Conservation (phyloP, 2,888 invertebrate genomes). For the Tineola bisselliella region DNA sequence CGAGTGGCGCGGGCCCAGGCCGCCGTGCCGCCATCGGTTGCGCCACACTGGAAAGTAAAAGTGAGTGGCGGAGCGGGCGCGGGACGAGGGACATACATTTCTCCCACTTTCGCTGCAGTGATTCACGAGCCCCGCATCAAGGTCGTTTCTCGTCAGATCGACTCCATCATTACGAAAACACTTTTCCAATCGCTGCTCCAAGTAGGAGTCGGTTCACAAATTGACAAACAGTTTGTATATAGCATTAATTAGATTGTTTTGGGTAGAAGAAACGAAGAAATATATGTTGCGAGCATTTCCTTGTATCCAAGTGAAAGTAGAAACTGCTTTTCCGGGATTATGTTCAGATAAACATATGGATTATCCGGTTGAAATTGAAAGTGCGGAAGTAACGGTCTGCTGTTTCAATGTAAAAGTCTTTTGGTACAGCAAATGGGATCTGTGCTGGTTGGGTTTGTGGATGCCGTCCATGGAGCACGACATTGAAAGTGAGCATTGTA, state of each 20-base stretch:
- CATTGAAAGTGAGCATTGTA: constrained; percentile 61
- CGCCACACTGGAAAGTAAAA: constrained; percentile 67
- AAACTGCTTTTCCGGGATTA: no score
- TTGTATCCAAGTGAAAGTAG: no score
- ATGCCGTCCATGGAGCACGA: constrained; percentile 24
- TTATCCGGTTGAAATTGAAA: neutral
- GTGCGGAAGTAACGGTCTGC: neutral
- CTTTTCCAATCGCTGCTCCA: neutral
- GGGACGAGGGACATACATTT: constrained; percentile 35
- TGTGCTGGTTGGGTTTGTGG: neutral
- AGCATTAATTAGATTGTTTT: no score
- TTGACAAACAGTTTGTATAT: no score
- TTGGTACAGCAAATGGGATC: neutral
- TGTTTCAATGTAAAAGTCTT: neutral
- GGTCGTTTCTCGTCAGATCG: constrained; percentile 46
- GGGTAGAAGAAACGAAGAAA: no score
- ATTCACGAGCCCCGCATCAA: constrained; percentile 42
- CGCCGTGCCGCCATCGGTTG: constrained; percentile 57
- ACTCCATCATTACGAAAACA: neutral
- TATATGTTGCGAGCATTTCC: no score
- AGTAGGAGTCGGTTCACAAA: no score
- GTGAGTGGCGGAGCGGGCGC: constrained; percentile 44
- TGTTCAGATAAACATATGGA: no score
- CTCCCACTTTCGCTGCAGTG: constrained; percentile 67
- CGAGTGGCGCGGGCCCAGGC: constrained; percentile 52